Conservation (phyloP, 2,797 vertebrate species). For the Toxotes lorentzi region DNA sequence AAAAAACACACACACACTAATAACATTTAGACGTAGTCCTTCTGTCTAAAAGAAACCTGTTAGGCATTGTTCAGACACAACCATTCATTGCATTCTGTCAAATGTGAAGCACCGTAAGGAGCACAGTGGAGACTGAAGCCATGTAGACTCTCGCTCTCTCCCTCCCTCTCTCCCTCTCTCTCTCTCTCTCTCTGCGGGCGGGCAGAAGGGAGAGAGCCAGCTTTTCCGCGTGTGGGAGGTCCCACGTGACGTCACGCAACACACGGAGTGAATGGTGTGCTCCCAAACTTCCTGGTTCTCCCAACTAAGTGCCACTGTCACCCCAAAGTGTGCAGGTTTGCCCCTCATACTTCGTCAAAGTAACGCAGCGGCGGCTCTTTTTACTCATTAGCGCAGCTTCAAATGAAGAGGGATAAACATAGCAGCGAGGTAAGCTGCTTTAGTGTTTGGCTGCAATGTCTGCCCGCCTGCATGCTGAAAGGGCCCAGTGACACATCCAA, state of each 20-base stretch:
- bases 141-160: constrained; percentile 35
- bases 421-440: constrained; percentile 1
- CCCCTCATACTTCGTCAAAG: neutral
- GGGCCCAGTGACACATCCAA: neutral
- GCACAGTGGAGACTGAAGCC: constrained; percentile 50
- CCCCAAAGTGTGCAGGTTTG: neutral
- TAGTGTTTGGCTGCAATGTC: neutral
- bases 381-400: neutral
- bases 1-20: constrained; percentile 9
- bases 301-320: neutral
- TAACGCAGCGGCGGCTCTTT: neutral
- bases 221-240: constrained; percentile 80
- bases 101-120: constrained; percentile 40
- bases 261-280: neutral
- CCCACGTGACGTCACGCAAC: constrained; percentile 75
- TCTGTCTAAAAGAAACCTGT: constrained; percentile 44
- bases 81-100: constrained; percentile 39
- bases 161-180: constrained; percentile 2
- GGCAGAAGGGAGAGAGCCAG: constrained; percentile 35
- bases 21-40: constrained; percentile 59
- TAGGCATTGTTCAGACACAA: constrained; percentile 36
- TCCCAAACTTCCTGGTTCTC: constrained; percentile 36
- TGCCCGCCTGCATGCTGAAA: neutral
- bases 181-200: constrained; percentile 30
- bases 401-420: neutral